Conservation (phyloP, 2,888 invertebrate species). For the Blastobasis adustella region DNA sequence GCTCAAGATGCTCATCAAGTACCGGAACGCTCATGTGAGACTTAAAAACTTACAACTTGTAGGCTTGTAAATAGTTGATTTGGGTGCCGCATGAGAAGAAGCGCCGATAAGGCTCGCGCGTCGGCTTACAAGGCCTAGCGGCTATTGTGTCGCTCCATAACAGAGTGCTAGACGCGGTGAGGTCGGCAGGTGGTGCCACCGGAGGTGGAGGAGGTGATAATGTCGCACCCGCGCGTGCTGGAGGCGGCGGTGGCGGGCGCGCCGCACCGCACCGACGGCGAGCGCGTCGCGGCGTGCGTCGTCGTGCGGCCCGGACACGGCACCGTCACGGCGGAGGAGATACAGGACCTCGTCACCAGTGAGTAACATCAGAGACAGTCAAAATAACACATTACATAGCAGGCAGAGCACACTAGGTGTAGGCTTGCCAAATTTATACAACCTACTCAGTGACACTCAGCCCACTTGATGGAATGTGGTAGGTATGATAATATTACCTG, state of each 20-base stretch:
- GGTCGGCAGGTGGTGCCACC: slow-evolving; percentile 39
- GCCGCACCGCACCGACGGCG: slow-evolving; percentile 33
- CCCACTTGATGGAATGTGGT: too few species aligned
- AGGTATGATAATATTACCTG: too few species aligned
- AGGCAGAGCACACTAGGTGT: too few species aligned
- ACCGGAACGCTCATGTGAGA: slow-evolving; percentile 3
- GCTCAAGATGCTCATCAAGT: slow-evolving; percentile 29
- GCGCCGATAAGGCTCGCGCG: not conserved
- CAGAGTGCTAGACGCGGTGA: not conserved
- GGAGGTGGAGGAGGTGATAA: slow-evolving; percentile 49
- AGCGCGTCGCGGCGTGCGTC: slow-evolving; percentile 44
- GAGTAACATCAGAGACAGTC: slow-evolving; percentile 10
- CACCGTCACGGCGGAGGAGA: slow-evolving; percentile 39
- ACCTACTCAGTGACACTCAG: too few species aligned
- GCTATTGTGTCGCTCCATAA: slow-evolving; percentile 17
- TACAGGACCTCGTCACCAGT: slow-evolving; percentile 46
- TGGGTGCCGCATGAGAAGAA: too few species aligned
- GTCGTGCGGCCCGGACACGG: slow-evolving; percentile 22
- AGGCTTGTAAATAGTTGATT: too few species aligned
- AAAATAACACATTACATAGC: too few species aligned
- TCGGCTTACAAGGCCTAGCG: not conserved
- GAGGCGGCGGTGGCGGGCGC: slow-evolving; percentile 51
- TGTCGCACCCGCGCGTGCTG: slow-evolving; percentile 31
- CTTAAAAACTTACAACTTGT: too few species aligned
- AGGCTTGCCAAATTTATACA: too few species aligned